A percentile compares a stretch with the other conserved stretches of the same genome.
phyloP scores from a whole-genome alignment of 2,888 invertebrate species.

The Tachina grossa region DNA sequence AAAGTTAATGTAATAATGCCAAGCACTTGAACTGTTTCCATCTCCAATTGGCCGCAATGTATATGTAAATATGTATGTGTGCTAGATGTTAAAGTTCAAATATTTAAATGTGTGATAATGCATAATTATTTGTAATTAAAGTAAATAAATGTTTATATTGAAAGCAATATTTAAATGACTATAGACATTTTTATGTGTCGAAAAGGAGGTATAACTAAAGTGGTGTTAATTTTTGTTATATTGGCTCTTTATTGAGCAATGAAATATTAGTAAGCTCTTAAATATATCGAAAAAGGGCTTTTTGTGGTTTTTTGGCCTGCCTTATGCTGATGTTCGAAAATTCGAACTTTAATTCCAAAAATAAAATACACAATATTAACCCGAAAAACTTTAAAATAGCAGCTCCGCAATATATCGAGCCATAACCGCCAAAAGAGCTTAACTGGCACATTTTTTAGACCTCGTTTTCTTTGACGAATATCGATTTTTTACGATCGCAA shows the following conservation, averaged over 20 bases:
- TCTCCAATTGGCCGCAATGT: not conserved
- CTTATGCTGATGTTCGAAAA: not conserved
- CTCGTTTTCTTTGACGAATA: too few species aligned
- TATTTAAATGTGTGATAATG: conserved; percentile 1
- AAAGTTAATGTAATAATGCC: too few species aligned
- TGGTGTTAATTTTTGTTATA: not conserved
- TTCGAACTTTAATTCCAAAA: not conserved
- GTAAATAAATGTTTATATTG: conserved; percentile 2
- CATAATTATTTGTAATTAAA: conserved; percentile 8
- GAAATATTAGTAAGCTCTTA: too few species aligned
- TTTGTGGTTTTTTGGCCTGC: too few species aligned
- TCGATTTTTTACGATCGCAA: too few species aligned
- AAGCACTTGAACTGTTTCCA: not conserved
- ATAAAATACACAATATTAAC: too few species aligned
- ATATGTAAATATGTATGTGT: not conserved
- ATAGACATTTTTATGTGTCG: not conserved
- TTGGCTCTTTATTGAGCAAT: too few species aligned
- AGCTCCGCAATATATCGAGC: too few species aligned
- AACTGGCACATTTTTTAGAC: too few species aligned
- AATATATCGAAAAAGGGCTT: too few species aligned
- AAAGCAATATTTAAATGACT: not conserved
- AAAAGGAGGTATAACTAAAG: not conserved
- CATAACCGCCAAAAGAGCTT: too few species aligned
- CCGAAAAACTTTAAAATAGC: too few species aligned
- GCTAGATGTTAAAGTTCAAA: not conserved